A percentile compares a stretch with the other conserved stretches of the same genome.
These are phyloP conservation scores for Psittacula cyanocephala DNA, from an alignment of 2,113 vertebrate genomes.

Conservation along the genomic window DNA sequence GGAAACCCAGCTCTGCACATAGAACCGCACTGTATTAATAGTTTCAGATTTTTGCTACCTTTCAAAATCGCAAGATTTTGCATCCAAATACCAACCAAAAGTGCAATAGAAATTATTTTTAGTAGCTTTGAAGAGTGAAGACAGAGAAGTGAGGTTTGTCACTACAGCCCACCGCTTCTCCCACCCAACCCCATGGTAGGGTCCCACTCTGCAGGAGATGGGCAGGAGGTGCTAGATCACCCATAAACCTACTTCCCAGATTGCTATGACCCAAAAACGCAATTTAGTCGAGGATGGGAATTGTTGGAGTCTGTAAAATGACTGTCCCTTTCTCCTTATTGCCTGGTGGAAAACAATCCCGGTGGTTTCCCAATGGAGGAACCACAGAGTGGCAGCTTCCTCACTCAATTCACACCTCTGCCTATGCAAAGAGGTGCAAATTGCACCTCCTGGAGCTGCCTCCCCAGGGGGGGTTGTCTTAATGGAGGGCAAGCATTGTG, in stretches of 20 bases:
- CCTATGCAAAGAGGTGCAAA: not conserved
- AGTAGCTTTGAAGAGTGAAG: not conserved
- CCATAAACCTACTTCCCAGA: not conserved
- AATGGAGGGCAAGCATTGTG: not conserved
- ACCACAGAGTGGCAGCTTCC: not conserved
- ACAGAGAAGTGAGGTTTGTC: not conserved
- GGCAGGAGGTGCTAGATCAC: not conserved
- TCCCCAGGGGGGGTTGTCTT: not conserved
- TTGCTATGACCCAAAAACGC: not conserved
- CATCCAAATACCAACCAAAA: not conserved
- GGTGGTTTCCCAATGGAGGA: not conserved
- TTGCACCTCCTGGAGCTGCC: not conserved
- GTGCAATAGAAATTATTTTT: not conserved
- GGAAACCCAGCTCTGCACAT: not conserved
- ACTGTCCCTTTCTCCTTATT: not conserved
- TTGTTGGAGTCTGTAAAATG: not conserved
- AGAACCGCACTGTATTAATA: fast-evolving
- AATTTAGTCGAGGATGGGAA: fast-evolving
- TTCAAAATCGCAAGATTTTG: not conserved
- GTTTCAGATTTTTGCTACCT: not conserved
- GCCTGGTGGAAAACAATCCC: not conserved
- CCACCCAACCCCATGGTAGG: fast-evolving
- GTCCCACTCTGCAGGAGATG: no score
- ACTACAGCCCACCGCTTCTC: not conserved
- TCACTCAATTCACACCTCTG: not conserved